Base-by-base conservation (phyloP, 2,113 vertebrate genomes). In the Tiliqua scincoides region DNA sequence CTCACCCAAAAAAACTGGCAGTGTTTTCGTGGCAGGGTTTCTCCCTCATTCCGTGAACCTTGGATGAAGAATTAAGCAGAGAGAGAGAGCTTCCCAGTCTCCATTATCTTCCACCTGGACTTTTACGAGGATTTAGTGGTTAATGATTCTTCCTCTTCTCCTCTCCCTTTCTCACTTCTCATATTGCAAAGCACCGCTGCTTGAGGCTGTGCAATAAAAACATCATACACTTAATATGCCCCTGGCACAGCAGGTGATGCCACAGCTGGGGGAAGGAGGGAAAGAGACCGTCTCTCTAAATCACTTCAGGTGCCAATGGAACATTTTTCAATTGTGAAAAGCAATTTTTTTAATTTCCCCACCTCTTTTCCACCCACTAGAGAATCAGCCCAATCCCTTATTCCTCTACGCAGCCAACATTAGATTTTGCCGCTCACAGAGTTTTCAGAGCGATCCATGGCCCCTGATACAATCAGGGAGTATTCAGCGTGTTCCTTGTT, bases 201-300 rank as follows among this genome's bases (percentile, higher is more conserved):
- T 87, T 62, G 52, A 80, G 72, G 70, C 76, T 59, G 32, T 52
- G 59, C 67, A 85, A 57, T 78, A 87, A 85, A 87, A 85, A 48
- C 85, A 82, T 72, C 23, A 52, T 65, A 30, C 67, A 78, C 74
- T 82, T 78, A 72, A 85, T 73, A 79, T 52, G 18, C 48, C 73
- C 25, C 48, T 78, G 32, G 21, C 65, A 61, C 6, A 65, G 0
- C 0, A 8, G 9, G 17, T 0, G 3, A 37, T 32, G 17, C 0
- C 54, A 61, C 25, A 79, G 30, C 25, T 73, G 23, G 74, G 82
- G 37, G 30, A 63, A 8, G 10, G 8, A 75, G 0, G 14, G 30
- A 7, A 79, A 59, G 14, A 14, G 20, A 82, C 2, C 6, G 0
- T 82, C 8, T 85, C 40, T 40, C 4, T 79, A 85, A 91, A 92